Base-by-base conservation (phyloP, 2,888 invertebrate genomes). In the Phyllotreta cruciferae region DNA sequence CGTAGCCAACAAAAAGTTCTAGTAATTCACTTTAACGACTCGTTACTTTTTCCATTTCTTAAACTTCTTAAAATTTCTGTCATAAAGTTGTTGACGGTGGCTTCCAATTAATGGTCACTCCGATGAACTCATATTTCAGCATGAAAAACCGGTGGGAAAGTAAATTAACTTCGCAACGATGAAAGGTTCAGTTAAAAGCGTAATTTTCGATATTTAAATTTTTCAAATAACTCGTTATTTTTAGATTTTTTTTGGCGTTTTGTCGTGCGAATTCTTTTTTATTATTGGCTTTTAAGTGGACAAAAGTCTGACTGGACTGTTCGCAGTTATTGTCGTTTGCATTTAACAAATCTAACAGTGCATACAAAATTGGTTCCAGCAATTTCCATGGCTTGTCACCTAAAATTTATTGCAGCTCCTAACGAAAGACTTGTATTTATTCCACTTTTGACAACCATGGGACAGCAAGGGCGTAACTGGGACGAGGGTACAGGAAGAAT, bases 341-440 rank as follows among this genome's bases (percentile, higher is more conserved):
- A 56, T 62, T 67, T 56, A 56, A 57, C 57, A 62, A 56, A 63
- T 63, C 58, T 61, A 62, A 63, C 65, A 62, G 56, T 39, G 61
- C 56, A 66, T 62, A 63, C 53, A 41, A 62, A 63, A 63, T 63
- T 62, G 58, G 65, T 66, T 63, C 61, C 61, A 60, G 50, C 56
- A 53, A 67, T 69, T 66, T 66, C 41, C 57, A 62, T 55, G 68
- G 63, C 45, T 62, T 67, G 67, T 70, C 71, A 71, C 52, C 56
- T 5, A 38, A 58, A 67, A 71, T 70, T 69, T 68, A 71, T 63
- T 55, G 58, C 68, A 42, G 50, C 47, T 66, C 69, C 60, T 58
- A 56, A 61, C 55, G 64, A 68, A 68, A 70, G 58, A 56, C 63
- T 56, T 66, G 64, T 56, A 47, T 60, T 64, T 34, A 36, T 49